Base-by-base conservation (phyloP, 2,888 invertebrate genomes). In the Lochmaea crataegi region DNA sequence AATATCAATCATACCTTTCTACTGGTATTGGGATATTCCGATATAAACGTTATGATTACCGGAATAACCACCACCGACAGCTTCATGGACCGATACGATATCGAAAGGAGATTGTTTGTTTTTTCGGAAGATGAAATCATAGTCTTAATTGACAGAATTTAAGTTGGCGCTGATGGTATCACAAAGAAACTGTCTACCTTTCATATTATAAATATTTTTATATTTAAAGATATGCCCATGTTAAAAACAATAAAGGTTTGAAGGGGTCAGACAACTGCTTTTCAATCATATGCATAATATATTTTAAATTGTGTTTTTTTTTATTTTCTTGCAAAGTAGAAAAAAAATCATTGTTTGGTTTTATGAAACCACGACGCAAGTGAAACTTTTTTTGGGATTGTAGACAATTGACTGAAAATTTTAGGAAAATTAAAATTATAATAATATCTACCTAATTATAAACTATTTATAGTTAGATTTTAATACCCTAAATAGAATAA, bases 161-260 rank as follows among this genome's bases (percentile, higher is more conserved):
- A 74, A 75, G 78, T 73, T 64, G 77, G 77, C 80, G 82, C 79
- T 75, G 82, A 82, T 82, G 71, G 67, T 82, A 82, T 82, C 82
- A 45, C 79, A 68, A 73, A 81, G 80, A 75, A 71, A 68, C 78
- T 78, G 70, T 73, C 78, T 74, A 57, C 73, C 76, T 75, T 77
- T 76, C 74, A 76, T 78, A 77, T 79, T 76, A 79, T 83, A 82
- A 80, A 80, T 80, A 76, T 81, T 81, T 83, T 82, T 82, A 82
- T 83, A 82, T 82, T 82, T 81, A 80, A 74, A 76, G 72, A 67
- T 80, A 77, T 76, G 77, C 77, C 78, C 77, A 80, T 76, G 77
- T 12, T 58, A 58, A 7, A 58, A 58, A 26, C 58, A 58, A 26
- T 26, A 32, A 57, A 22, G 14, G 5, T 48, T 48, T 48, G 0